A percentile compares a stretch with the other conserved stretches of the same genome.
phyloP scores from a whole-genome alignment of 1,140 invertebrate species.

The Rhopalosiphum padi region DNA sequence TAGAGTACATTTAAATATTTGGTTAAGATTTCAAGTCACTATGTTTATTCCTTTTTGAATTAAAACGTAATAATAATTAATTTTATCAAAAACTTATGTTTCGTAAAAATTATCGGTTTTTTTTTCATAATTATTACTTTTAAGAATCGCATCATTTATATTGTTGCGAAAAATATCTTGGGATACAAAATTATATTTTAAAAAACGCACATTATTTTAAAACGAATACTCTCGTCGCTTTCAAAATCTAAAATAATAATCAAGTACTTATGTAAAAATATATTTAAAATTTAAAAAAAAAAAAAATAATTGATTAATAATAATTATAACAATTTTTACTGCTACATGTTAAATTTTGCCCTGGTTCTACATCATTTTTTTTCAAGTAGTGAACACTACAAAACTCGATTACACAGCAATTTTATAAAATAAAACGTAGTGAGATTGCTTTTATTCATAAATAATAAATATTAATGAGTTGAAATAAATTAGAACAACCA shows the following conservation, averaged over 20 bases:
- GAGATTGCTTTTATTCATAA: not conserved
- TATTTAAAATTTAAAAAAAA: not conserved
- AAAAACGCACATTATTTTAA: not conserved
- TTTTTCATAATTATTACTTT: too few relatives aligned
- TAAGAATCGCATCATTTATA: not conserved
- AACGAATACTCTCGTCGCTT: not conserved
- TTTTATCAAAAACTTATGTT: too few relatives aligned
- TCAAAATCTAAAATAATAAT: not conserved
- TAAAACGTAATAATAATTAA: too few relatives aligned
- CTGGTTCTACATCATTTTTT: not conserved
- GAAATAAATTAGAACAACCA: slow-evolving; percentile 4
- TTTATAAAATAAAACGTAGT: not conserved
- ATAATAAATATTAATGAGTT: slow-evolving; percentile 22
- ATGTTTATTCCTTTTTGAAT: too few relatives aligned
- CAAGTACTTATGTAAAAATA: not conserved
- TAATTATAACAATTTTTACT: slow-evolving; percentile 11
- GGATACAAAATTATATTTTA: not conserved
- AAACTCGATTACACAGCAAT: slow-evolving; percentile 12
- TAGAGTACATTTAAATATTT: too few relatives aligned
- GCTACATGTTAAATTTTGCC: not conserved
- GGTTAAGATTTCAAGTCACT: too few relatives aligned
- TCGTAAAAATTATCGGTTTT: too few relatives aligned
- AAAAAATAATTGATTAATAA: slow-evolving; percentile 7
- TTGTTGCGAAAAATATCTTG: not conserved
- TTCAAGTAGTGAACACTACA: not conserved